Percentiles rank a stretch among this genome's conserved stretches.
These are phyloP conservation scores for Pandemis cinnamomeana DNA, from an alignment of 2,888 invertebrate genomes.

Conservation along the genomic window DNA sequence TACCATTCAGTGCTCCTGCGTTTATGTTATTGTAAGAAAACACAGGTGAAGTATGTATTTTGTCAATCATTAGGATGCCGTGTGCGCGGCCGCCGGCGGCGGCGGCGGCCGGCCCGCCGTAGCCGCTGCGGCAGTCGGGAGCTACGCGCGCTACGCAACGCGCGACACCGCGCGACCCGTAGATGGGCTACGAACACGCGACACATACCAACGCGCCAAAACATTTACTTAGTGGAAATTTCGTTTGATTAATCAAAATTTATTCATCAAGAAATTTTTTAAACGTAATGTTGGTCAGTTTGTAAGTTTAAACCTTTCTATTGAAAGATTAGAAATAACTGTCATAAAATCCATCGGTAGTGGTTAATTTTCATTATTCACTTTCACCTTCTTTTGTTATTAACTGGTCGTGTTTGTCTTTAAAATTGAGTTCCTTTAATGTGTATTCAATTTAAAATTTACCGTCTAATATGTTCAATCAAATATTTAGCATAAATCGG, in stretches of 20 bases:
- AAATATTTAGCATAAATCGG: slow-evolving; percentile 9
- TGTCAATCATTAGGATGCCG: slow-evolving; percentile 73
- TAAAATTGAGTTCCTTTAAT: too few relatives aligned
- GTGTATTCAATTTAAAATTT: not conserved
- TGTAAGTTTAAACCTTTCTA: not conserved
- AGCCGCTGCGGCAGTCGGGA: slow-evolving; percentile 55
- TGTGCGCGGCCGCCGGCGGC: slow-evolving; percentile 51
- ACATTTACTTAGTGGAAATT: slow-evolving; percentile 21
- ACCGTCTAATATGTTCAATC: not conserved
- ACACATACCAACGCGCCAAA: slow-evolving; percentile 45
- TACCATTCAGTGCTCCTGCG: slow-evolving; percentile 55
- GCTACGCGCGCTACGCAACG: slow-evolving; percentile 58
- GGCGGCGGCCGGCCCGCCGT: slow-evolving; percentile 55
- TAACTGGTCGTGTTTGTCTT: too few relatives aligned
- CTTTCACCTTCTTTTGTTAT: too few relatives aligned
- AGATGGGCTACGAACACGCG: slow-evolving; percentile 58
- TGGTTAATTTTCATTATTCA: too few relatives aligned
- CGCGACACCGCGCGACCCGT: slow-evolving; percentile 50
- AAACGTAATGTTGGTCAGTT: not conserved
- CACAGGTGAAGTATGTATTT: slow-evolving; percentile 72
- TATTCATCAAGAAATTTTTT: not conserved
- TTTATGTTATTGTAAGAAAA: slow-evolving; percentile 63
- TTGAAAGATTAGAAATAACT: not conserved
- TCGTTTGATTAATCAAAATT: not conserved
- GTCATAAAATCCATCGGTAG: too few relatives aligned